A percentile compares a stretch with the other conserved stretches of the same genome.
phyloP scores from a whole-genome alignment of 1,140 invertebrate species.

The Chymomyza costata region DNA sequence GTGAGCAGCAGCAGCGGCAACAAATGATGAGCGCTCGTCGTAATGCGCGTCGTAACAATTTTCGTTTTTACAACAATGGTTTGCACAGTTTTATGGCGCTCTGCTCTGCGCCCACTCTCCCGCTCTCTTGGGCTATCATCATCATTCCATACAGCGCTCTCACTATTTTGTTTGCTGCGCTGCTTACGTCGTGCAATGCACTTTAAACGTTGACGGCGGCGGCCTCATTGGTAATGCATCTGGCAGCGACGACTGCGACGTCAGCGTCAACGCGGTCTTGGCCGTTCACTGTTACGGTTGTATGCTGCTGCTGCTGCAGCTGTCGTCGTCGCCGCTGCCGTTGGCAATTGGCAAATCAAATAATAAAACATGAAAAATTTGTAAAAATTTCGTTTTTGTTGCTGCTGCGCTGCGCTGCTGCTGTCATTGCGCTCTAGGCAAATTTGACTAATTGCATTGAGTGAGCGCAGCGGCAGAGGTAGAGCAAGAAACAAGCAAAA shows the following conservation, averaged over 20 bases:
- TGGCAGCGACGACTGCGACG: conserved; percentile 3
- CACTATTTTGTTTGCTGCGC: conserved; percentile 24
- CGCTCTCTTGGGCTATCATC: conserved; percentile 10
- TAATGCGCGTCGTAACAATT: conserved; percentile 54
- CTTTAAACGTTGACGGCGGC: conserved; percentile 30
- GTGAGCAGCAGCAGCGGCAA: no score
- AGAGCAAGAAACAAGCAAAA: no score
- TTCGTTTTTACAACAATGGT: conserved; percentile 48
- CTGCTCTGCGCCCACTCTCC: conserved; percentile 8
- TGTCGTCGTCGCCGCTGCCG: background rate
- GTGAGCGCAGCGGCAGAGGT: conserved; percentile 2
- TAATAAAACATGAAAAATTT: conserved; percentile 39
- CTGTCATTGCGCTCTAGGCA: conserved; percentile 8
- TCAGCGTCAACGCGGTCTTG: conserved; percentile 23
- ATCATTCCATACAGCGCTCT: conserved; percentile 18
- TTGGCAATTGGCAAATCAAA: conserved; percentile 46
- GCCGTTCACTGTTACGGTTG: conserved; percentile 25
- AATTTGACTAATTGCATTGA: conserved; percentile 64
- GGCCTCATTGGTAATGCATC: conserved; percentile 17
- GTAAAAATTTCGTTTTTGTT: conserved; percentile 19
- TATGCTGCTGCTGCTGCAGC: conserved; percentile 19
- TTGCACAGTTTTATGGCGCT: conserved; percentile 15
- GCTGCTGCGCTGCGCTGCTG: conserved; percentile 24
- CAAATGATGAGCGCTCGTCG: conserved; percentile 23
- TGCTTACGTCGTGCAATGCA: conserved; percentile 54